Evolutionary conservation across 2,888 invertebrate species (phyloP), one percentile per base, ranked within the genome.

Genomic region (Salticus scenicus): DNA sequence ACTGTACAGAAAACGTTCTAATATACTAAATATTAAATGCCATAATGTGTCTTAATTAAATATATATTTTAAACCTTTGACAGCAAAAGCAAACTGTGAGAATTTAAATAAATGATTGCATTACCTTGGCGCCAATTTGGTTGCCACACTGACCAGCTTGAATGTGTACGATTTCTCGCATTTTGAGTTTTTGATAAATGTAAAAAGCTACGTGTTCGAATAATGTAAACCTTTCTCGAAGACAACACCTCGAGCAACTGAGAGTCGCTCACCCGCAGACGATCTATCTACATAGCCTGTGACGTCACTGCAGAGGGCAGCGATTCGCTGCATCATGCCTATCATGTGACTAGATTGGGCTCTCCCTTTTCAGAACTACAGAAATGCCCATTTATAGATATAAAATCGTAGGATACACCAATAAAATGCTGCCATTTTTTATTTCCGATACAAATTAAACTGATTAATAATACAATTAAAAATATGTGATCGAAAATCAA

Each of bases 71-170:
- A n/a, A n/a, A n/a, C n/a, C n/a, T n/a, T n/a, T n/a, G n/a, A n/a
- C n/a, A n/a, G n/a, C n/a, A n/a, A n/a, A n/a, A n/a, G n/a, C n/a
- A n/a, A n/a, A n/a, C n/a, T n/a, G n/a, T n/a, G n/a, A n/a, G n/a
- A n/a, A n/a, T n/a, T n/a, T 12, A 31, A 14, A 17, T 14, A 14
- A 64, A 28, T 14, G n/a, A 17, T 31, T 64, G 17, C 7, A 14
- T 88, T 89, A 92, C 92, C 90, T 92, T 92, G 73, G 92, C 91
- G 73, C 92, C 92, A 87, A 92, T 93, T 89, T 92, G 92, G 89
- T 92, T 93, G 70, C 92, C 92, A 89, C 92, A 92, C 89, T 92
- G 92, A 66, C 92, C 92, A 79, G 92, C 92, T 89, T 92, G 92
- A 57, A 93, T 89, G 89, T 93, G 92, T 67, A 92, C 92, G 87